Base-by-base conservation (phyloP, 2,797 vertebrate genomes). In the Squalus acanthias region DNA sequence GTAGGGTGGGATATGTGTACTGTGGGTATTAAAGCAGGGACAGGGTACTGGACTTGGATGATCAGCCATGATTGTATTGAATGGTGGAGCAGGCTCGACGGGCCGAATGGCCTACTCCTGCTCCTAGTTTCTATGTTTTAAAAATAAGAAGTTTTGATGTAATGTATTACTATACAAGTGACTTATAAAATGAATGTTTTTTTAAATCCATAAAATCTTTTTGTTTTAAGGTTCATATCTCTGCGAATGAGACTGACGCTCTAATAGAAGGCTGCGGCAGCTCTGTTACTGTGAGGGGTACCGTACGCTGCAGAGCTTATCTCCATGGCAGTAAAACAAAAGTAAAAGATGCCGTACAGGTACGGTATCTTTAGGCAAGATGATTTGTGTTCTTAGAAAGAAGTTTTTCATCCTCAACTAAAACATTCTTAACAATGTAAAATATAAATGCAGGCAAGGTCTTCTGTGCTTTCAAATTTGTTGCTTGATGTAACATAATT, bases 281-380 rank as follows among this genome's bases (percentile, higher is more conserved):
- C 89, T 98, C 98, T 17, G 97, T 99, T 72, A 98, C 97, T 5
- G 97, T 99, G 92, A 98, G 97, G 96, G 99, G 99, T 53, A 97
- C 97, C 8, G 97, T 99, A 96, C 98, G 98, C 94, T 98, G 99
- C 97, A 98, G 98, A 98, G 98, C 98, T 88, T 99, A 98, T 96
- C 0, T 99, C 24, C 98, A 99, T 96, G 98, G 97, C 98, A 99
- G 98, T 98, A 99, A 98, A 97, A 98, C 99, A 53, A 99, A 98
- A 97, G 98, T 98, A 87, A 98, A 98, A 97, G 98, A 98, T 76
- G 99, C 98, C 9, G 93, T 98, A 79, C 99, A 99, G 99, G 99
- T 99, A 98, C 50, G 53, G 65, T 29, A 57, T 29, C 12, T 95
- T 17, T 69, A 20, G 29, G 53, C 88, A 94, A 69, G 9, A n/a